phyloP scores from a whole-genome alignment of 2,797 vertebrate genomes.

The Chelmon rostratus region DNA sequence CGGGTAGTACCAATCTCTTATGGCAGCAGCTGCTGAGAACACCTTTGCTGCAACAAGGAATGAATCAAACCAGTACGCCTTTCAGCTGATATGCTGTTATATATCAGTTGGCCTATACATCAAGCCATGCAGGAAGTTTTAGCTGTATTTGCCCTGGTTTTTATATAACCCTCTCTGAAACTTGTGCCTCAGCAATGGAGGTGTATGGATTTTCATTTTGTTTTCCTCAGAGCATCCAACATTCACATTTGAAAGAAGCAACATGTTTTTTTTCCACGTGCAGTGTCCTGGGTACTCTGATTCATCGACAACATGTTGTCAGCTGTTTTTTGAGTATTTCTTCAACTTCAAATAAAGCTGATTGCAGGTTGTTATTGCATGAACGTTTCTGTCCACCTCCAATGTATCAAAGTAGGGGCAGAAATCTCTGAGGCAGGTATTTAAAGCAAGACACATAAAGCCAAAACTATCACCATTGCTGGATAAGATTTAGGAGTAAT shows the following conservation, averaged over 20 bases:
- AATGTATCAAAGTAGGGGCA: not conserved
- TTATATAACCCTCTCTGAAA: not conserved
- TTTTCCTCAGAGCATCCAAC: not conserved
- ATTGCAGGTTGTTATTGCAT: too few relatives aligned
- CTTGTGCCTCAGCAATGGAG: not conserved
- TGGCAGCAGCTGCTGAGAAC: not conserved
- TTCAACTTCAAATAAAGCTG: too few relatives aligned
- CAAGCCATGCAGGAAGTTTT: not conserved
- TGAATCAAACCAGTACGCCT: not conserved
- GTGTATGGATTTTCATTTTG: not conserved
- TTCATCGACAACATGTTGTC: too few relatives aligned
- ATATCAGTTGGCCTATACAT: not conserved
- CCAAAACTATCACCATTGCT: not conserved
- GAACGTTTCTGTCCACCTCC: not conserved
- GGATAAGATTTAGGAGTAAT: not conserved
- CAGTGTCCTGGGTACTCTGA: not conserved
- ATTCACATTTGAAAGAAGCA: not conserved
- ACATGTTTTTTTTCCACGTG: not conserved
- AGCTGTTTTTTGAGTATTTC: too few relatives aligned
- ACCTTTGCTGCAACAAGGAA: not conserved
- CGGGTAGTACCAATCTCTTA: not conserved
- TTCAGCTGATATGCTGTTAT: too few relatives aligned
- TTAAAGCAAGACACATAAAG: not conserved
- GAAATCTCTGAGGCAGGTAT: not conserved
- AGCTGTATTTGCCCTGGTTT: not conserved